Evolutionary conservation across 2,888 invertebrate species (phyloP).

Genomic region (Cataglyphis altisquamis): DNA sequence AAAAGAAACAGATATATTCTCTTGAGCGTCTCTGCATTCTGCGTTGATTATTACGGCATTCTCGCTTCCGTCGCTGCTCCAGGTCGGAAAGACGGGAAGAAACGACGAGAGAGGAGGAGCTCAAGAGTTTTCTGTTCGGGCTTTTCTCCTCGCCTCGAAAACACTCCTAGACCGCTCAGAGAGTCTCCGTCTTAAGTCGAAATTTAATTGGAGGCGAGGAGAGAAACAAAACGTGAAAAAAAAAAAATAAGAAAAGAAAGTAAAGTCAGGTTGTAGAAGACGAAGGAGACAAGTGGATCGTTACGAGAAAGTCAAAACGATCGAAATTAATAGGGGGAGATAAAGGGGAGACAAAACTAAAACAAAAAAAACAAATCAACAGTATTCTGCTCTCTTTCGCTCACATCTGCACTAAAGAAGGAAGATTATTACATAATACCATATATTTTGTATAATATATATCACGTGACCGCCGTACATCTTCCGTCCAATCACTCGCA

Average conservation of each 20-base stretch:
- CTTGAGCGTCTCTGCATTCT: background rate
- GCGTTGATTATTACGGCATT: constrained; percentile 19
- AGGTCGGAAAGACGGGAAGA: constrained; percentile 27
- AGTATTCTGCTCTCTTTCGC: constrained; percentile 71
- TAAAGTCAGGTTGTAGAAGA: background rate
- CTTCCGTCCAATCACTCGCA: constrained; percentile 73
- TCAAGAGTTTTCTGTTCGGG: constrained; percentile 17
- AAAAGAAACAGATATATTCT: background rate
- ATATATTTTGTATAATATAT: constrained; percentile 78
- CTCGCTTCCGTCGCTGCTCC: constrained; percentile 26
- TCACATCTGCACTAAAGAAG: constrained; percentile 67
- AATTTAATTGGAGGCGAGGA: constrained; percentile 41
- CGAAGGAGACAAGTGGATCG: constrained; percentile 40
- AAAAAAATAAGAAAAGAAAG: background rate
- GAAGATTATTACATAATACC: constrained; percentile 77
- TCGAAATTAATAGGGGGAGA: constrained; percentile 51
- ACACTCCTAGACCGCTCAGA: background rate
- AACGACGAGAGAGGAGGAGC: constrained; percentile 25
- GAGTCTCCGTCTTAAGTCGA: constrained; percentile 35
- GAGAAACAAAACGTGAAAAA: constrained; percentile 4
- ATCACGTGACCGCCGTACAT: constrained; percentile 83
- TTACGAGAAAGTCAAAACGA: constrained; percentile 40
- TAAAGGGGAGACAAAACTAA: constrained; percentile 38
- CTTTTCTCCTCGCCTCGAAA: constrained; percentile 20
- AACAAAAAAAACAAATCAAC: constrained; percentile 68